Conservation (phyloP, 2,797 vertebrate species). For the Loriculus beryllinus region DNA sequence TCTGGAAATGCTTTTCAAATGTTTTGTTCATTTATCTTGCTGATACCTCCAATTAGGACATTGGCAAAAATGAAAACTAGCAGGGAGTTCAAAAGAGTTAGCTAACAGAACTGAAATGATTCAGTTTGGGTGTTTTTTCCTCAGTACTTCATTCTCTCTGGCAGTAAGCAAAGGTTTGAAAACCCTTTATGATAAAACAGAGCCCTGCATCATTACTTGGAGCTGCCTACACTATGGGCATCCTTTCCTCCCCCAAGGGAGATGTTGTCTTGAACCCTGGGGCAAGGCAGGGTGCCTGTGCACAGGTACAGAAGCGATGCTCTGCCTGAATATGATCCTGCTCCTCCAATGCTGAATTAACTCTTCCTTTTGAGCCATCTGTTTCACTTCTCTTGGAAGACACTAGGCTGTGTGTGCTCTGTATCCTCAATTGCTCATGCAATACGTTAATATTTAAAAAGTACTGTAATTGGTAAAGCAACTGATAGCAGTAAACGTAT, state of each 20-base stretch:
- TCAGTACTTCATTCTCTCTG: background rate
- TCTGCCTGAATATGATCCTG: background rate
- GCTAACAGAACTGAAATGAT: background rate
- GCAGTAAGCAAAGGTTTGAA: background rate
- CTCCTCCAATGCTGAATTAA: background rate
- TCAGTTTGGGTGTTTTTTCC: background rate
- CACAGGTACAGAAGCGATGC: background rate
- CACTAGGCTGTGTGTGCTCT: background rate
- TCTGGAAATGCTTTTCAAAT: background rate
- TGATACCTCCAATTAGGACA: background rate
- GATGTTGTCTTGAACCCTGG: background rate
- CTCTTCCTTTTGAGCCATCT: background rate
- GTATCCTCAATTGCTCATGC: background rate
- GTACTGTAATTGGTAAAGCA: background rate
- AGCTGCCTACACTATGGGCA: background rate
- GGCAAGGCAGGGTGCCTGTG: background rate
- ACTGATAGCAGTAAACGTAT: background rate
- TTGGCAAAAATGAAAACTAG: background rate
- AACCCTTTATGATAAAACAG: background rate
- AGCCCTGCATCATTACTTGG: accelerated
- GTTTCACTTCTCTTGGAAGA: background rate
- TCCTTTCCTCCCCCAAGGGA: background rate
- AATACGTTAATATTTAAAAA: background rate
- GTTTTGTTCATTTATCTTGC: background rate
- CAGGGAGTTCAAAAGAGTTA: background rate